These are phyloP conservation scores for Puma concolor DNA, from an alignment of 2,113 vertebrate species.

Conservation along the genomic window DNA sequence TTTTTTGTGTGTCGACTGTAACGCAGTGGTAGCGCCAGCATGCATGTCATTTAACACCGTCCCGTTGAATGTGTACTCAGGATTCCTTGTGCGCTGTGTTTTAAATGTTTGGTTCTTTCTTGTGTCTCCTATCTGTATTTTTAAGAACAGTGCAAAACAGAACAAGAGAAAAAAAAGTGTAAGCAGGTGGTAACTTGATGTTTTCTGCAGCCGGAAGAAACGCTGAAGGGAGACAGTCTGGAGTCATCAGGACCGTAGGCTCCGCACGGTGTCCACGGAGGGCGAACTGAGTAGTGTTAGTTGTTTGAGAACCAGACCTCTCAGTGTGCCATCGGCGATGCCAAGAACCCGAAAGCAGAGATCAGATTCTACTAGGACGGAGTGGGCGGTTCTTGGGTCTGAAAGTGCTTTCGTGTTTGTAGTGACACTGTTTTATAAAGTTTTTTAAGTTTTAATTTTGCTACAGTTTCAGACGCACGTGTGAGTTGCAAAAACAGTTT, in stretches of 20 bases:
- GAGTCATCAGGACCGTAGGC: neutral
- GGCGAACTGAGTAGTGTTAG: neutral
- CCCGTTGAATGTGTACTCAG: slow-evolving; percentile 46
- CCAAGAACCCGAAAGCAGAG: neutral
- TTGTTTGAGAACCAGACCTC: neutral
- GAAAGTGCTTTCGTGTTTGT: neutral
- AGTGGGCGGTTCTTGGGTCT: neutral
- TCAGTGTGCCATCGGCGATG: neutral
- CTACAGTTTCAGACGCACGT: neutral
- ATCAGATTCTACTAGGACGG: neutral
- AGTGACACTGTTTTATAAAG: neutral
- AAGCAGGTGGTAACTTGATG: neutral
- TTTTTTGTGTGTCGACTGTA: slow-evolving; percentile 23
- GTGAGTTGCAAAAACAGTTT: neutral
- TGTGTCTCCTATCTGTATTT: slow-evolving; percentile 68
- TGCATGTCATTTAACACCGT: slow-evolving; percentile 71
- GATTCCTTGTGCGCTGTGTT: slow-evolving; percentile 67
- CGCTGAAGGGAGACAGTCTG: neutral
- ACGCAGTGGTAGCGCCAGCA: slow-evolving; percentile 48
- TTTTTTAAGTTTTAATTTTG: slow-evolving; percentile 6
- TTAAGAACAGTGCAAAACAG: slow-evolving; percentile 68
- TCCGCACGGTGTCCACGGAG: neutral
- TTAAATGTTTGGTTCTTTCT: slow-evolving; percentile 62
- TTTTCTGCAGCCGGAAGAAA: slow-evolving; percentile 3
- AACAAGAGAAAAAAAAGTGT: neutral